These are phyloP conservation scores for Podarcis muralis DNA, from an alignment of 2,113 vertebrate genomes.

Conservation along the genomic window DNA sequence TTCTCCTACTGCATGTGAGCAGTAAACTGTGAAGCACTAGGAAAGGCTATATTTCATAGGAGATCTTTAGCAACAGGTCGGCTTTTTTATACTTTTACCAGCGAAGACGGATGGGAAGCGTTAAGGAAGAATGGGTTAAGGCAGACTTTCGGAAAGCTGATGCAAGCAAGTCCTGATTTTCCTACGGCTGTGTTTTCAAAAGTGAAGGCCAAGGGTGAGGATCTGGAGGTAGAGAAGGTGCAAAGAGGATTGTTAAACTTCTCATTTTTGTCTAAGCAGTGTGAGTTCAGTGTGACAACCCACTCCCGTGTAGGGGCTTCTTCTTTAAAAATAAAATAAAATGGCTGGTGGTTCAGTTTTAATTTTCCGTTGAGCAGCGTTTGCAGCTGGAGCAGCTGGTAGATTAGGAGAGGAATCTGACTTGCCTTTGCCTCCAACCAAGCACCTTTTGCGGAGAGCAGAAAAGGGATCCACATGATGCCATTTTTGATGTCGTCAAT, in stretches of 20 bases:
- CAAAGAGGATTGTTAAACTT: neutral
- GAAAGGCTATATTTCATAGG: constrained; percentile 38
- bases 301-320: neutral
- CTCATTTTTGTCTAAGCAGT: neutral
- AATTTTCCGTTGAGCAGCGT: neutral
- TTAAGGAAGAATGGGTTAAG: neutral
- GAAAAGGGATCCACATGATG: neutral
- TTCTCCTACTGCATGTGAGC: constrained; percentile 23
- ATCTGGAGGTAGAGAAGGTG: neutral
- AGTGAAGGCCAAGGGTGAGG: neutral
- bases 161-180: neutral
- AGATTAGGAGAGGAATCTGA: neutral
- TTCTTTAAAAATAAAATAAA: neutral
- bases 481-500: neutral
- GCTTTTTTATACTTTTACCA: neutral
- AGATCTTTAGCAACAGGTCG: neutral
- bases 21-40: neutral
- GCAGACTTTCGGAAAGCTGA: neutral
- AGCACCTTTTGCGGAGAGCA: neutral
- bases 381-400: too few species aligned
- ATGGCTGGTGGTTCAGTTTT: neutral
- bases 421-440: neutral
- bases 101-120: neutral
- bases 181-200: neutral
- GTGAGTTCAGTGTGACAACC: neutral